A percentile compares a stretch with the other conserved stretches of the same genome.
phyloP scores from a whole-genome alignment of 2,888 invertebrate species.

The Rhimphoctona megacephalus region DNA sequence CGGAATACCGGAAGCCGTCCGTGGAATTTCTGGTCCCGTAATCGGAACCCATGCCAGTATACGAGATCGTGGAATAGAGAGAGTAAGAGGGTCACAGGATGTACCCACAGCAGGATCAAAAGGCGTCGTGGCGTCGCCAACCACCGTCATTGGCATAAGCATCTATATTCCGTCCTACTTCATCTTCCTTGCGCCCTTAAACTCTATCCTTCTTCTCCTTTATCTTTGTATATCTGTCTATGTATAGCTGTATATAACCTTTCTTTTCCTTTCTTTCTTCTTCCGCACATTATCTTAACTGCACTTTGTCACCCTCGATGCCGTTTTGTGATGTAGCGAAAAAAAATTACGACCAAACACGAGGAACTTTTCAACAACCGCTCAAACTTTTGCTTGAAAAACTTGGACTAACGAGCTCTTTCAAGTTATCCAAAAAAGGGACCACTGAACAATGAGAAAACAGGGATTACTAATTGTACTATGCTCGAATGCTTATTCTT shows the following conservation, averaged over 20 bases:
- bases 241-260: not conserved
- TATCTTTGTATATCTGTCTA: slow-evolving; percentile 13
- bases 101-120: slow-evolving; percentile 30
- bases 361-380: slow-evolving; percentile 31
- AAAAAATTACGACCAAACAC: slow-evolving; percentile 10
- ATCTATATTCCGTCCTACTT: slow-evolving; percentile 33
- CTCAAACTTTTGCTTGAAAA: slow-evolving; percentile 26
- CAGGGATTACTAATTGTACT: not conserved
- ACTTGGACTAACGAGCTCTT: slow-evolving; percentile 17
- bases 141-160: slow-evolving; percentile 47
- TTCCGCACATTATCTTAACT: slow-evolving; percentile 29
- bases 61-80: slow-evolving; percentile 19
- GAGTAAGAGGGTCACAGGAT: slow-evolving; percentile 28
- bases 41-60: slow-evolving; percentile 58
- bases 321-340: not conserved
- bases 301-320: slow-evolving; percentile 28
- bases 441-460: slow-evolving; percentile 34
- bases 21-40: slow-evolving; percentile 74
- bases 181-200: slow-evolving; percentile 23
- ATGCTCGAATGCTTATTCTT: not conserved
- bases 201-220: slow-evolving; percentile 9
- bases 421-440: slow-evolving; percentile 6
- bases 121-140: slow-evolving; percentile 63
- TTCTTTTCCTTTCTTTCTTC: not conserved
- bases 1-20: slow-evolving; percentile 78